phyloP scores from a whole-genome alignment of 2,113 vertebrate genomes.

The Takifugu bimaculatus region DNA sequence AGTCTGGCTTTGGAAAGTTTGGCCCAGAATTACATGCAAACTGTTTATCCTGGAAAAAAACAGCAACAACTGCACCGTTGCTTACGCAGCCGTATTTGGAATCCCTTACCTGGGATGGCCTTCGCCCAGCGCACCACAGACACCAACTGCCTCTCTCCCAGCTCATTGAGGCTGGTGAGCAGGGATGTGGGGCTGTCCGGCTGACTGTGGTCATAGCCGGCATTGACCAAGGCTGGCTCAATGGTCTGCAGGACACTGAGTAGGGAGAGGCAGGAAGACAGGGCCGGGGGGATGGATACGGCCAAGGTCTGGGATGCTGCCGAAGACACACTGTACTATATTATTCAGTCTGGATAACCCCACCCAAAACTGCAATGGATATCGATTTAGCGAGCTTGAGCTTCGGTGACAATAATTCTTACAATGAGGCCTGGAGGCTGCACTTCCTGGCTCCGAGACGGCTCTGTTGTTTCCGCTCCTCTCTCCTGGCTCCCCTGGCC shows the following conservation, averaged over 20 bases:
- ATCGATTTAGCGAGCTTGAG: neutral
- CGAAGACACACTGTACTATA: neutral
- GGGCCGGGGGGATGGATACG: conserved; percentile 73
- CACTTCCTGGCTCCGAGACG: conserved; percentile 22
- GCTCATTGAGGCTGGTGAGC: conserved; percentile 90
- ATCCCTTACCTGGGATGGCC: conserved; percentile 86
- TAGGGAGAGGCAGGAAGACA: conserved; percentile 74
- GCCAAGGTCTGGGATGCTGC: conserved; percentile 59
- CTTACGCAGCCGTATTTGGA: no score
- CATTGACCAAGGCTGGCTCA: conserved; percentile 86
- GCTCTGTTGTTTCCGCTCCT: conserved; percentile 25
- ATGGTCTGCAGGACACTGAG: conserved; percentile 86
- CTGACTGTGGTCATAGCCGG: conserved; percentile 87
- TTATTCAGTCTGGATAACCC: neutral
- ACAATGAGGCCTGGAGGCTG: conserved; percentile 35
- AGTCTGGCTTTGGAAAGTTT: no score
- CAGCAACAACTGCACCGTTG: no score
- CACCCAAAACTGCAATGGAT: no score
- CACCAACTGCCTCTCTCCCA: conserved; percentile 91
- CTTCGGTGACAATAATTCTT: conserved; percentile 2
- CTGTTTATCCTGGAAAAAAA: no score
- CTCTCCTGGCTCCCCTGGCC: conserved; percentile 27
- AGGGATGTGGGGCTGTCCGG: conserved; percentile 85
- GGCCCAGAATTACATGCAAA: no score
- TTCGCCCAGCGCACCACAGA: conserved; percentile 95